A percentile compares a stretch with the other conserved stretches of the same genome.
These are phyloP conservation scores for Indri indri DNA, from an alignment of 2,113 vertebrate species.

Conservation along the genomic window DNA sequence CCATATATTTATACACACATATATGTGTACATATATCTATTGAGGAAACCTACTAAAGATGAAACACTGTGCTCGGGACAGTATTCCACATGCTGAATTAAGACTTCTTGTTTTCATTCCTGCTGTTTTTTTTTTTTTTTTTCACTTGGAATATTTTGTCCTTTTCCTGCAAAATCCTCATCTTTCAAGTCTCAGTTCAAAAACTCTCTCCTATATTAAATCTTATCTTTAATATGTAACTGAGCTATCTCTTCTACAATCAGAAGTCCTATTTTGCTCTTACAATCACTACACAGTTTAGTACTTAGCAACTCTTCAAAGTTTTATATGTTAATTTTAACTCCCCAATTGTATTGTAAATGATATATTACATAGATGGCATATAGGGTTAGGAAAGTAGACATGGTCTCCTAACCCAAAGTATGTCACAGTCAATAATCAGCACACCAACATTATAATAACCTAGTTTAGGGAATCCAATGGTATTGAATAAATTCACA, in stretches of 20 bases:
- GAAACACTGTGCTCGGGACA: not conserved
- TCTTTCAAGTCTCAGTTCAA: constrained; percentile 23
- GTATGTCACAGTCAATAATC: not conserved
- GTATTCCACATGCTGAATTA: not conserved
- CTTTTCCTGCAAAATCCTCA: not conserved
- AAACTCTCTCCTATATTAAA: not conserved
- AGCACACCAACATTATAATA: not conserved
- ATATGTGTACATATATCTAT: not conserved
- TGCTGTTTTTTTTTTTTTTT: not conserved
- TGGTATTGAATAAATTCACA: not conserved
- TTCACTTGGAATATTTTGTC: not conserved
- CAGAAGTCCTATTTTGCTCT: not conserved
- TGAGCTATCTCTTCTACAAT: not conserved
- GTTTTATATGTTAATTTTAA: not conserved
- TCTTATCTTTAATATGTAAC: not conserved
- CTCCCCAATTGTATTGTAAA: not conserved
- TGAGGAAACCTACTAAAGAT: not conserved
- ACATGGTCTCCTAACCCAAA: not conserved
- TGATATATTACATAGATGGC: not conserved
- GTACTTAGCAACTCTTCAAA: not conserved
- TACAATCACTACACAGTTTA: not conserved
- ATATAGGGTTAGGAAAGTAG: not conserved
- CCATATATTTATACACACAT: not conserved
- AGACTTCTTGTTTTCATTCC: not conserved
- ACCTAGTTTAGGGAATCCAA: not conserved